These are phyloP conservation scores for Drosophila sechellia DNA, from an alignment of 1,140 invertebrate genomes.

Conservation along the genomic window DNA sequence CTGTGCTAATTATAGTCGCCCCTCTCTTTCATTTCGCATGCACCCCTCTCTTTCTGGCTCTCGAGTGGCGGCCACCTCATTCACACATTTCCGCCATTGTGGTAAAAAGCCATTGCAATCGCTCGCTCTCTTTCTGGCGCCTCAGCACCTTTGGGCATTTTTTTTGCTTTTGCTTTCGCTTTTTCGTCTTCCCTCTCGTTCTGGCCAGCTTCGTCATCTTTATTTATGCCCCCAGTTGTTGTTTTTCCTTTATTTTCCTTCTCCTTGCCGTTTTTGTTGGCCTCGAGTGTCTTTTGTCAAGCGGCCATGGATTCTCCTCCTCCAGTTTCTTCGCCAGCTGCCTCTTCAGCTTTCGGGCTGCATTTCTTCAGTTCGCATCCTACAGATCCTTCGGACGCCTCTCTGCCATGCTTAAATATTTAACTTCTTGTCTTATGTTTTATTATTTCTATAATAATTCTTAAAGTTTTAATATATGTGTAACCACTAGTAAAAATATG, in stretches of 20 bases:
- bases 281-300: conserved; percentile 75
- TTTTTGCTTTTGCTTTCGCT: conserved; percentile 12
- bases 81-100: conserved; percentile 72
- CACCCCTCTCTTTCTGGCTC: conserved; percentile 8
- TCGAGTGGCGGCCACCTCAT: conserved; percentile 50
- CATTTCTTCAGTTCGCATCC: conserved; percentile 15
- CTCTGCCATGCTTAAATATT: background rate
- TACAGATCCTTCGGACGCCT: background rate
- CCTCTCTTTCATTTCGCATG: conserved; percentile 18
- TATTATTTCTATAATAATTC: too few species aligned
- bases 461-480: too few species aligned
- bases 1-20: conserved; percentile 68
- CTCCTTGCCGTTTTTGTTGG: conserved; percentile 15
- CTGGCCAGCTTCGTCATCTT: conserved; percentile 77
- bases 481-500: too few species aligned
- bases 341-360: conserved; percentile 14
- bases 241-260: conserved; percentile 7
- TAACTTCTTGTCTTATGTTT: background rate
- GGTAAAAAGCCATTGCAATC: conserved; percentile 53
- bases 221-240: conserved; percentile 63
- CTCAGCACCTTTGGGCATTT: conserved; percentile 23
- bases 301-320: conserved; percentile 53
- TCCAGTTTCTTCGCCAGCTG: conserved; percentile 10
- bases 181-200: conserved; percentile 24
- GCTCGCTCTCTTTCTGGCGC: conserved; percentile 8